phyloP scores from a whole-genome alignment of 2,113 vertebrate species.

The Lipotes vexillifer region DNA sequence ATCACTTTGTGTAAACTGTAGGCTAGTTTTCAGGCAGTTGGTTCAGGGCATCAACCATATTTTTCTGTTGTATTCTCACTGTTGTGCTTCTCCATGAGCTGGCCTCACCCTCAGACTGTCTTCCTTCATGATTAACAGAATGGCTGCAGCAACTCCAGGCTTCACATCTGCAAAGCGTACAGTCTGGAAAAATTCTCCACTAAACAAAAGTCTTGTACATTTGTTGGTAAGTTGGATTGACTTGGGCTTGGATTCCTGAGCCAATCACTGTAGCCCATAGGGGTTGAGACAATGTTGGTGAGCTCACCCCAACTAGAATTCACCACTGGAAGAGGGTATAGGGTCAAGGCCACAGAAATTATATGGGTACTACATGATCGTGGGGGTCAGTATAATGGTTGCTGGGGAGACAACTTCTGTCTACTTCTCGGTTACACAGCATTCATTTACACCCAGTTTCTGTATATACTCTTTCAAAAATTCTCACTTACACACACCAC shows the following conservation, averaged over 20 bases:
- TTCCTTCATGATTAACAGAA: neutral
- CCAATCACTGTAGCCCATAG: neutral
- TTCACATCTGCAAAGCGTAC: neutral
- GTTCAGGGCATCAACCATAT: neutral
- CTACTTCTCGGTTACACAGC: neutral
- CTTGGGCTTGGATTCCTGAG: neutral
- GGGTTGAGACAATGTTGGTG: neutral
- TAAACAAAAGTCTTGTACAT: neutral
- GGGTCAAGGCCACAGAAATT: neutral
- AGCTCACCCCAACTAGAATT: neutral
- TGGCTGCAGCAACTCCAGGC: rapidly evolving
- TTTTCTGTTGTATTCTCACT: neutral
- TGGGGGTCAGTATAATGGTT: neutral
- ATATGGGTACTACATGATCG: rapidly evolving
- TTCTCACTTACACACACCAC: neutral
- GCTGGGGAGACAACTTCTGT: no score
- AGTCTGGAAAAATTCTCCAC: neutral
- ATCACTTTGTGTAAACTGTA: neutral
- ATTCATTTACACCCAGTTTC: neutral
- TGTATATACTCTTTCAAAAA: neutral
- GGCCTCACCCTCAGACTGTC: neutral
- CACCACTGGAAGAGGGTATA: neutral
- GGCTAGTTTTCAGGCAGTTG: neutral
- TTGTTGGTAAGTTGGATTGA: neutral
- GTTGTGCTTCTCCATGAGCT: neutral